Evolutionary conservation across 1,140 invertebrate species (phyloP).

Genomic region (Magallana gigas): DNA sequence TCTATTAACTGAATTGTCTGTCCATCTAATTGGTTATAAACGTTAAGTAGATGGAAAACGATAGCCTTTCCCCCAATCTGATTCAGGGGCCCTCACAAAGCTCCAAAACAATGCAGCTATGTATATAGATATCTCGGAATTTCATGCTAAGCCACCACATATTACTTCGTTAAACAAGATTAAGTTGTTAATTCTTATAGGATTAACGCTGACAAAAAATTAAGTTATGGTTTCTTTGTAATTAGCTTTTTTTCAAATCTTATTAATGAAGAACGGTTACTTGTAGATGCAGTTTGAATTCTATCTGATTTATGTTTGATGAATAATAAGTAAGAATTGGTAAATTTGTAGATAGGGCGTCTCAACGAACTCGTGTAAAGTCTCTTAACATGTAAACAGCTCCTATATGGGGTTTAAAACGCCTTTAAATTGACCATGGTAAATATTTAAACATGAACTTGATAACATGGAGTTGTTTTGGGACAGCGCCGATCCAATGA

Average conservation of each 20-base stretch:
- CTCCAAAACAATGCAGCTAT: neutral
- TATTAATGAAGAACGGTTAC: too few relatives aligned
- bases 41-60: neutral
- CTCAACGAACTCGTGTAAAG: neutral
- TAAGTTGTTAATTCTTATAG: neutral
- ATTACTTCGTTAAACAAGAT: constrained; percentile 5
- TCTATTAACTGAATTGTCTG: constrained; percentile 6
- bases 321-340: neutral
- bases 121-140: neutral
- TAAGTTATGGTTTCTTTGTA: too few relatives aligned
- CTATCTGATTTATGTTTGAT: neutral
- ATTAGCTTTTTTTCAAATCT: too few relatives aligned
- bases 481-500: neutral
- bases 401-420: neutral
- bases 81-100: neutral
- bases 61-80: neutral
- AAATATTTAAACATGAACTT: neutral
- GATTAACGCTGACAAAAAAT: neutral
- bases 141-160: neutral
- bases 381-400: constrained; percentile 17
- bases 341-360: neutral
- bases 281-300: too few relatives aligned
- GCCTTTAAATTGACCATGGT: constrained; percentile 9
- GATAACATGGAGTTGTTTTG: neutral
- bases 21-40: constrained; percentile 14